These are phyloP conservation scores for Poicephalus gulielmi DNA, from an alignment of 2,113 vertebrate genomes.

Conservation along the genomic window DNA sequence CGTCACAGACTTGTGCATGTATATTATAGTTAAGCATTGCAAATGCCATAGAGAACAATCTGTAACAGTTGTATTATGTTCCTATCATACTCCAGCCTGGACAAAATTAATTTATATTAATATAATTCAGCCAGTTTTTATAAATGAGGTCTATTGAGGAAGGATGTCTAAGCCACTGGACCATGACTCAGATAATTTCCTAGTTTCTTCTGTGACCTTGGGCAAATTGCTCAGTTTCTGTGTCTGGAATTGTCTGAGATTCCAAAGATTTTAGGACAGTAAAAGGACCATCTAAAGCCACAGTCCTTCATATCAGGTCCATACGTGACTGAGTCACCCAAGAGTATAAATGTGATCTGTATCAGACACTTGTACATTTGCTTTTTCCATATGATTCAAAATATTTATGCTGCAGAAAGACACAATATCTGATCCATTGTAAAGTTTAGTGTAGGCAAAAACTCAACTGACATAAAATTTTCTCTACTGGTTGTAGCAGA, in stretches of 20 bases:
- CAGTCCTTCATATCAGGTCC: neutral
- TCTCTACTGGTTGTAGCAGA: neutral
- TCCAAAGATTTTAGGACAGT: neutral
- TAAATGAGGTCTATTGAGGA: slow-evolving; percentile 41
- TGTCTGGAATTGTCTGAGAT: neutral
- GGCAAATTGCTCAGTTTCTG: neutral
- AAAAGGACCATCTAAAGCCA: neutral
- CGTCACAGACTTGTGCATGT: neutral
- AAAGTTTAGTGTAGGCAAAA: neutral
- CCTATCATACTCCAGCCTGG: neutral
- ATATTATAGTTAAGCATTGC: neutral
- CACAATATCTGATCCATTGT: neutral
- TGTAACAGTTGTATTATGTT: neutral
- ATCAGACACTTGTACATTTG: neutral
- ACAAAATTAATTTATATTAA: slow-evolving; percentile 51
- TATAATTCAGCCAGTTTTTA: slow-evolving; percentile 33
- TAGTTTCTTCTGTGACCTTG: slow-evolving; percentile 43
- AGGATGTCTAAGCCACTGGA: slow-evolving; percentile 24
- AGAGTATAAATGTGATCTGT: neutral
- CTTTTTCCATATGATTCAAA: neutral
- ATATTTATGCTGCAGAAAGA: neutral
- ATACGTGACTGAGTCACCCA: neutral
- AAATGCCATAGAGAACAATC: neutral
- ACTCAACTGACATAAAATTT: neutral
- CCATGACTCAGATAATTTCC: slow-evolving; percentile 59